These are phyloP conservation scores for Eurosta solidaginis DNA, from an alignment of 1,140 invertebrate genomes.

Conservation along the genomic window DNA sequence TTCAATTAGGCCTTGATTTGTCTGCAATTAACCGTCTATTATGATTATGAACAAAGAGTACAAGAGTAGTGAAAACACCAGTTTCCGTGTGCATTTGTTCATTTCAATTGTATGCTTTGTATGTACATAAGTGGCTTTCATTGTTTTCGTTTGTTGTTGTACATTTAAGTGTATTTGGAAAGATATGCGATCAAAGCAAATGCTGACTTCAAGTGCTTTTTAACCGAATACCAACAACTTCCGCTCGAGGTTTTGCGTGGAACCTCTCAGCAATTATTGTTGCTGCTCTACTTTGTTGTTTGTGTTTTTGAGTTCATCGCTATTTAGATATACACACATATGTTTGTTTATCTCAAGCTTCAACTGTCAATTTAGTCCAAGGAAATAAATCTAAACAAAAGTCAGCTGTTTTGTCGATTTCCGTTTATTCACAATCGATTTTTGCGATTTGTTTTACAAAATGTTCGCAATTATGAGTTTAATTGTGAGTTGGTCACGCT, in stretches of 20 bases:
- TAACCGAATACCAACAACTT: background rate
- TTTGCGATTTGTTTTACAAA: too few relatives aligned
- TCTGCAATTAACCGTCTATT: background rate
- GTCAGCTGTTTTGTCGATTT: too few relatives aligned
- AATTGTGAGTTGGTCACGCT: too few relatives aligned
- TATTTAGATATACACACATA: too few relatives aligned
- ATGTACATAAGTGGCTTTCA: background rate
- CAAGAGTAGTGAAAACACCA: background rate
- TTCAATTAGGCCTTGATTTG: background rate
- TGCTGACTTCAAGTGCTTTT: background rate
- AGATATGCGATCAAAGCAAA: constrained; percentile 6
- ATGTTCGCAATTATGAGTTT: too few relatives aligned
- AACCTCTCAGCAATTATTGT: background rate
- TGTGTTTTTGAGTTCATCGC: too few relatives aligned
- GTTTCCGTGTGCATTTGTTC: background rate
- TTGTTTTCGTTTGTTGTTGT: background rate
- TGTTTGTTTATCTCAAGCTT: too few relatives aligned
- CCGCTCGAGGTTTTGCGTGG: background rate
- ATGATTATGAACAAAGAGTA: constrained; percentile 2
- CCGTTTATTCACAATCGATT: too few relatives aligned
- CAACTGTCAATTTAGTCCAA: too few relatives aligned
- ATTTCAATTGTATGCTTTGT: background rate
- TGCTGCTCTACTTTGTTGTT: too few relatives aligned
- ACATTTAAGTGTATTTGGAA: background rate
- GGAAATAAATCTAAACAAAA: too few relatives aligned